phyloP scores from a whole-genome alignment of 1,140 invertebrate genomes.

The Cylas formicarius region DNA sequence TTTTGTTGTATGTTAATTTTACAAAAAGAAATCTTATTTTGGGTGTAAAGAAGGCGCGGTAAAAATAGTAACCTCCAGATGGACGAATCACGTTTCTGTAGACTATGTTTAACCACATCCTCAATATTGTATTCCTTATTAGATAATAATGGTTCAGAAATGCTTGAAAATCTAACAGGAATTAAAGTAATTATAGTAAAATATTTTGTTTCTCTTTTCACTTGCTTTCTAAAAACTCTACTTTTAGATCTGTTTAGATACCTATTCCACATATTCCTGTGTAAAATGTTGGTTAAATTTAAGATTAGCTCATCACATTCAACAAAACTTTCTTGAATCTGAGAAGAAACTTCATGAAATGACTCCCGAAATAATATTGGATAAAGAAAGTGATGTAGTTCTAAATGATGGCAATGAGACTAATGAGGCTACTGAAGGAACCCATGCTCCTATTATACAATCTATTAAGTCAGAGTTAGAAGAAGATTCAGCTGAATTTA shows the following conservation, averaged over 20 bases:
- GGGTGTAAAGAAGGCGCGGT: too few species aligned
- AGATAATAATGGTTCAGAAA: conserved; percentile 19
- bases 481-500: conserved; percentile 11
- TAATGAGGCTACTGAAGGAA: conserved; percentile 7
- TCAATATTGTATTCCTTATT: conserved; percentile 12
- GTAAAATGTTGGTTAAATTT: conserved; percentile 21
- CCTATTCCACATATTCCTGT: conserved; percentile 13
- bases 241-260: neutral
- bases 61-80: too few species aligned
- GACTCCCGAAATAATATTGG: neutral
- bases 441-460: too few species aligned
- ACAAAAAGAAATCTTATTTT: too few species aligned
- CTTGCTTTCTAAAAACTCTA: neutral
- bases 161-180: conserved; percentile 15
- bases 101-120: conserved; percentile 15
- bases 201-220: neutral
- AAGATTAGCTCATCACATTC: conserved; percentile 18
- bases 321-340: conserved; percentile 13
- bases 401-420: conserved; percentile 7
- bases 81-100: conserved; percentile 13
- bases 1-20: too few species aligned
- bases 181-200: too few species aligned
- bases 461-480: too few species aligned
- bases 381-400: neutral
- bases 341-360: conserved; percentile 10